These are phyloP conservation scores for Phymorhynchus buccinoides DNA, from an alignment of 1,140 invertebrate species.

Conservation along the genomic window DNA sequence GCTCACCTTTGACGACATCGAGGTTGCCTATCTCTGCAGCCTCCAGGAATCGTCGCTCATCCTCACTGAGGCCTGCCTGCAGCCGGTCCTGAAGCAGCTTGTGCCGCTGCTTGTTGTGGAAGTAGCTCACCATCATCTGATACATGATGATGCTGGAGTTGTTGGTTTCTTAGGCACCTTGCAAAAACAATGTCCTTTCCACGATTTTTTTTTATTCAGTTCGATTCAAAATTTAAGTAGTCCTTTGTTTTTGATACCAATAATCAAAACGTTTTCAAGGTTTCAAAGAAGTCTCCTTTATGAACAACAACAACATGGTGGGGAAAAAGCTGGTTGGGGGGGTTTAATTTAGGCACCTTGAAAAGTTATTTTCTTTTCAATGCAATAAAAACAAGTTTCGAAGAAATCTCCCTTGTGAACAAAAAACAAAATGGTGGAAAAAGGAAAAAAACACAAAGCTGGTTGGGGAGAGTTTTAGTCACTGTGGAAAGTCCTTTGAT, in stretches of 20 bases:
- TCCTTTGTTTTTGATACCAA: background rate
- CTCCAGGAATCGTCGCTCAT: conserved; percentile 53
- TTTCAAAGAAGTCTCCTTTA: too few relatives aligned
- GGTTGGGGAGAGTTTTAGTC: too few relatives aligned
- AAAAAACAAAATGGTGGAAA: too few relatives aligned
- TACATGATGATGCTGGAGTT: conserved; percentile 15
- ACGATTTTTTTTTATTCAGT: background rate
- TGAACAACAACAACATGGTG: too few relatives aligned
- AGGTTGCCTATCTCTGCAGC: conserved; percentile 60
- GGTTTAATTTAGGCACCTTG: too few relatives aligned
- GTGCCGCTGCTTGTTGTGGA: conserved; percentile 33
- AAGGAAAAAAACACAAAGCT: too few relatives aligned
- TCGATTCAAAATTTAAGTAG: background rate
- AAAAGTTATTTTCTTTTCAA: too few relatives aligned
- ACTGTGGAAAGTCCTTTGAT: too few relatives aligned
- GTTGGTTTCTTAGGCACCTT: background rate
- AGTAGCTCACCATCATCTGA: conserved; percentile 47
- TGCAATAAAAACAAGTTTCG: too few relatives aligned
- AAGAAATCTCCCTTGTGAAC: too few relatives aligned
- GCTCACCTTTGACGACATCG: conserved; percentile 50
- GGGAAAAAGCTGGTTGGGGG: too few relatives aligned
- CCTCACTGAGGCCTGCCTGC: conserved; percentile 52
- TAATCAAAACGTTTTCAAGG: background rate
- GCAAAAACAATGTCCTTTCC: background rate
- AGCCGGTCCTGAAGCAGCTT: conserved; percentile 52